Base-by-base conservation (phyloP, 2,113 vertebrate species). In the Dipodomys merriami region DNA sequence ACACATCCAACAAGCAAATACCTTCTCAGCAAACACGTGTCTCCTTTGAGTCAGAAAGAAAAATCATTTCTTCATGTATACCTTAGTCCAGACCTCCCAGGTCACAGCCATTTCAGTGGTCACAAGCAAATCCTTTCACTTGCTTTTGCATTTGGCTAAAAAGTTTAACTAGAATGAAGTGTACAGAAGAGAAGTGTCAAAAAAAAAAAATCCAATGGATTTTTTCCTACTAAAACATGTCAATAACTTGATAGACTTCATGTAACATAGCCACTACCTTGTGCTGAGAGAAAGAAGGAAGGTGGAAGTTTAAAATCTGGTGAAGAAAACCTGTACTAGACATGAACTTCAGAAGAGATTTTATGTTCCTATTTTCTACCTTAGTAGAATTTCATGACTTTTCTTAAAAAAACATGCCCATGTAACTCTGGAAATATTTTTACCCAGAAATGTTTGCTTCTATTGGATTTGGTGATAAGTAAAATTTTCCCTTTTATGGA, bases 211-310 rank as follows among this genome's bases (percentile, higher is more conserved):
- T 18, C n/a, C 18, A 12, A 94, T 77, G 15, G 95, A 57, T 57
- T 94, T 85, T 39, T 76, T 62, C 64, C 74, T 69, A 83, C 69
- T 81, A 64, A 95, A 97, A 86, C 77, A 87, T 25, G 12, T 62
- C 39, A 93, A 23, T 2, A 25, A 95, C 69, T 86, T 86, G 49
- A 91, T 90, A 94, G 73, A 1, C 16, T 65, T 83, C 44, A 1
- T 62, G 27, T 39, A 81, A 53, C 29, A 71, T 60, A 27, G 57
- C 18, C 35, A 6, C n/a, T 57, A 30, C 11, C 20, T 8, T 49
- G 35, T 1, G 25, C 69, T 16, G 22, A 71, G 77, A 85, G 95
- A 67, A 29, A 57, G 46, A 49, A 95, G 80, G 95, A 85, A 62
- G 64, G 19, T 22, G 87, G 83, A 8, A 88, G 60, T 33, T 81